Percentiles rank a stretch among this genome's conserved stretches.
Evolutionary conservation across 2,113 vertebrate genomes (phyloP).

Genomic region (Egretta garzetta): DNA sequence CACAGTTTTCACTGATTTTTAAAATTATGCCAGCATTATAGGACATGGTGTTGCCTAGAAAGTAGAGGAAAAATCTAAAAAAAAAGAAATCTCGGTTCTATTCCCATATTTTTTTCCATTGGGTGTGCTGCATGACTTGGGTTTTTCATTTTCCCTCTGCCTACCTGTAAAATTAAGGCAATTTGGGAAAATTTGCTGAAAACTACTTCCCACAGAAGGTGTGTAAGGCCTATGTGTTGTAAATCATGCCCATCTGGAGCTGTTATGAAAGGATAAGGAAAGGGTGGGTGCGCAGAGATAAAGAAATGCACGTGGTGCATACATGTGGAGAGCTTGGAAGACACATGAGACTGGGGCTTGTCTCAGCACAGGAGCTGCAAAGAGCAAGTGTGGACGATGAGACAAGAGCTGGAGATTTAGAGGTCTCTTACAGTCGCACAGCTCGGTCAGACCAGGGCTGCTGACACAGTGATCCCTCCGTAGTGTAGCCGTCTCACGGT

Average conservation of each 20-base stretch:
- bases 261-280: conserved; percentile 6
- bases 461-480: background rate
- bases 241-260: background rate
- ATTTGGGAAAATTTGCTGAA: background rate
- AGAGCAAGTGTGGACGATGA: background rate
- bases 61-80: background rate
- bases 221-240: background rate
- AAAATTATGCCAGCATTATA: background rate
- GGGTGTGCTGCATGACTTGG: background rate
- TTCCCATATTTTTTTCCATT: background rate
- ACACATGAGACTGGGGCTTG: background rate
- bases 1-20: background rate
- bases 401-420: background rate
- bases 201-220: conserved; percentile 24
- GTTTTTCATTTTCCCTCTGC: background rate
- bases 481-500: background rate
- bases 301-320: background rate
- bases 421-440: background rate
- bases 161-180: conserved; percentile 27
- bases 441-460: background rate
- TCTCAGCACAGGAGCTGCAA: background rate
- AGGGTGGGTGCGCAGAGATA: rapidly evolving
- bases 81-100: background rate
- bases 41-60: background rate
- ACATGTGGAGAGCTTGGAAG: background rate